Evolutionary conservation across 2,113 vertebrate species (phyloP), one percentile per base, ranked within the genome.

Genomic region (Probosciger aterrimus): DNA sequence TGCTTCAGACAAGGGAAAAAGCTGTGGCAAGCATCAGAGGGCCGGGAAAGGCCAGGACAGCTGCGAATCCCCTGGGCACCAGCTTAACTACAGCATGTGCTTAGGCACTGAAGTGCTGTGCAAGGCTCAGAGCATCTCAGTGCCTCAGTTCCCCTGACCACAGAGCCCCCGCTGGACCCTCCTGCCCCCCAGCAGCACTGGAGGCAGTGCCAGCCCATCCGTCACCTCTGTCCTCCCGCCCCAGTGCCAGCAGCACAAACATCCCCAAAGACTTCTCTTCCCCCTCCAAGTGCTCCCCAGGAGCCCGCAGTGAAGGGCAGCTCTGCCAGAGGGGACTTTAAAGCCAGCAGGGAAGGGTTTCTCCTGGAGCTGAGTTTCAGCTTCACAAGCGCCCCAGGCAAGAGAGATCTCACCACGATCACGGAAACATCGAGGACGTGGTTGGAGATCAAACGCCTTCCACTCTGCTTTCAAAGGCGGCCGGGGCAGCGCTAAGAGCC

Each of bases 221-320:
- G 1, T 11, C 5, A 0, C 8, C 22, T 60, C 74, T 19, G 5
- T 14, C 18, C 63, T 68, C 43, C 41, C 2, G 0, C 8, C 8
- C 22, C 9, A 0, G 27, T 30, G 17, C 7, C 33, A 24, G 70
- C 47, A 37, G 39, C 55, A 79, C 39, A 39, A 79, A 55, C 4
- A 3, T 9, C 14, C 41, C 27, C 71, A n/a, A 1, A 24, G 10
- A 4, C 2, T 37, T 37, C 59, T 20, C 14, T 10, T 1, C 27
- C 50, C 25, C 7, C 18, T 62, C 15, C 28, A 37, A 70, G n/a
- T 0, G 0, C 39, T 49, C 19, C 12, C 11, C 69, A 27, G 33
- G 18, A 31, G 14, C 33, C 39, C 1, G 0, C 9, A 2, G 39
- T 0, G 2, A 33, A 33, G 52, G 25, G 3, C 68, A 63, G 31